Percentiles rank a stretch among this genome's conserved stretches.
These are phyloP conservation scores for Trachelipus rathkii DNA, from an alignment of 1,140 invertebrate genomes.

Conservation along the genomic window DNA sequence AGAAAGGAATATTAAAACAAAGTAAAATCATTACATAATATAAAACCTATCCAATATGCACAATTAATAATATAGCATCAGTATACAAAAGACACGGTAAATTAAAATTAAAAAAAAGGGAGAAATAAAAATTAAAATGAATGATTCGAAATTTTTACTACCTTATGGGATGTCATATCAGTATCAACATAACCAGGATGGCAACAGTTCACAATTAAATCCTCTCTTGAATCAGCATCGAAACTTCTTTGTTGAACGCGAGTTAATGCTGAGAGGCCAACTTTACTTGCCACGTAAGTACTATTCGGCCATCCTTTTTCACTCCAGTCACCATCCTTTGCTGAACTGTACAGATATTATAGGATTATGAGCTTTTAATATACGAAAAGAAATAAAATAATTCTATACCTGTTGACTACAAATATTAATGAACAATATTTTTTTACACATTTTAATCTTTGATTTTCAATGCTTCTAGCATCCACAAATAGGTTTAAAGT, in stretches of 20 bases:
- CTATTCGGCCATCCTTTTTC: constrained; percentile 60
- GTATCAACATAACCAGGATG: constrained; percentile 63
- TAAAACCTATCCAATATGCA: too few relatives aligned
- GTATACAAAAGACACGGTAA: too few relatives aligned
- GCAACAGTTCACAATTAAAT: constrained; percentile 62
- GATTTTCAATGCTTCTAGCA: too few relatives aligned
- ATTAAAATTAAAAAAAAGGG: neutral
- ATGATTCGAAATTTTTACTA: constrained; percentile 46
- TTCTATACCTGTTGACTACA: too few relatives aligned
- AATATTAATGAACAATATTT: too few relatives aligned
- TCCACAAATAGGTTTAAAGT: too few relatives aligned
- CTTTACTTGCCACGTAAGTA: constrained; percentile 66
- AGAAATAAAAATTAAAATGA: neutral
- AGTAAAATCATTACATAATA: too few relatives aligned
- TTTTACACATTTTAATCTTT: too few relatives aligned
- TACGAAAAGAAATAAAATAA: too few relatives aligned
- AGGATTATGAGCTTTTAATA: too few relatives aligned
- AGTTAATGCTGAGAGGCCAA: constrained; percentile 60
- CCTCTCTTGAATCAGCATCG: constrained; percentile 52
- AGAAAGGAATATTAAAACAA: too few relatives aligned
- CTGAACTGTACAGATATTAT: constrained; percentile 43
- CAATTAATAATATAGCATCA: too few relatives aligned
- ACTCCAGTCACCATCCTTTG: constrained; percentile 54
- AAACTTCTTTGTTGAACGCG: constrained; percentile 63
- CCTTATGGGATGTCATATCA: constrained; percentile 67